Conservation (phyloP, 1,140 invertebrate genomes). For the Phortica variegata region DNA sequence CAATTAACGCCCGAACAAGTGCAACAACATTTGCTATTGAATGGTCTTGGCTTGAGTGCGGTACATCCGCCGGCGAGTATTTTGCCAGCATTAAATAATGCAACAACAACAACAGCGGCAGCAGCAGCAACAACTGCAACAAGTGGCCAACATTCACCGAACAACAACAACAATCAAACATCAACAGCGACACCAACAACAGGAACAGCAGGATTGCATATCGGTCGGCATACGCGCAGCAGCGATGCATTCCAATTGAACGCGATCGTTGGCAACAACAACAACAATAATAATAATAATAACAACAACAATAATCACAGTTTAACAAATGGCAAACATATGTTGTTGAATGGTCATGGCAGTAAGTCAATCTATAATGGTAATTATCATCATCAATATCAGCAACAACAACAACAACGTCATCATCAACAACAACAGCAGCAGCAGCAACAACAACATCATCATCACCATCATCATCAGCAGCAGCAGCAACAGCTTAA, state of each 20-base stretch:
- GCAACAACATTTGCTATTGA: slow-evolving; percentile 41
- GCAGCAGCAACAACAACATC: slow-evolving; percentile 13
- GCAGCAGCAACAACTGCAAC: slow-evolving; percentile 32
- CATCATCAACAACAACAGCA: slow-evolving; percentile 14
- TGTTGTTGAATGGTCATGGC: slow-evolving; percentile 35
- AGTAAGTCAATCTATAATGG: slow-evolving; percentile 14
- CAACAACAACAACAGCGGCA: slow-evolving; percentile 1
- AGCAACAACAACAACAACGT: slow-evolving; percentile 6
- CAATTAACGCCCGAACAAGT: slow-evolving; percentile 38
- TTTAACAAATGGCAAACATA: slow-evolving; percentile 21
- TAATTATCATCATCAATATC: slow-evolving; percentile 5
- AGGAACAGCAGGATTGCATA: not conserved
- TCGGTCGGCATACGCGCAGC: not conserved
- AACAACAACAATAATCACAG: slow-evolving; percentile 3
- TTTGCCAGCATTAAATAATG: slow-evolving; percentile 10
- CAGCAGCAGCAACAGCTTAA: slow-evolving; percentile 4
- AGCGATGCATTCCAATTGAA: no score
- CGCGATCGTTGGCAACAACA: no score
- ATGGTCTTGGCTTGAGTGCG: slow-evolving; percentile 40
- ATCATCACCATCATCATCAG: slow-evolving; percentile 24
- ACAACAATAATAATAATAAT: not conserved
- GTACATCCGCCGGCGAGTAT: slow-evolving; percentile 32
- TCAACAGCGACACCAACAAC: slow-evolving; percentile 6
- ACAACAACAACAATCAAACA: slow-evolving; percentile 14
- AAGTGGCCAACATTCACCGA: no score